Percentiles rank a stretch among this genome's conserved stretches.
phyloP scores from a whole-genome alignment of 2,113 vertebrate species.

The Ptychochromis oligacanthus region DNA sequence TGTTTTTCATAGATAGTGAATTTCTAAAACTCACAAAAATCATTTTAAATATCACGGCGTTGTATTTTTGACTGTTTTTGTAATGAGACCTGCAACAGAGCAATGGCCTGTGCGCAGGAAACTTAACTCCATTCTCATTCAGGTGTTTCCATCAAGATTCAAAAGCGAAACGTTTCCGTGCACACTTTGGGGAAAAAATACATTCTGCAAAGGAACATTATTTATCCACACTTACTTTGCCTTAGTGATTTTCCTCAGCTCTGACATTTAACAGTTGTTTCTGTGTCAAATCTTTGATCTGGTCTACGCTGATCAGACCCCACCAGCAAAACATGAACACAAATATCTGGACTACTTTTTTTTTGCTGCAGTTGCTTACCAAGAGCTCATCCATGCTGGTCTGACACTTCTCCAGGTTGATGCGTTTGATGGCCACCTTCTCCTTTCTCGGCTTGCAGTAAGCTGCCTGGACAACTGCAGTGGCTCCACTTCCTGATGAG shows the following conservation, averaged over 20 bases:
- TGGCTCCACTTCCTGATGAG: conserved; percentile 76
- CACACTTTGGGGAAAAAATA: neutral
- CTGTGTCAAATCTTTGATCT: neutral
- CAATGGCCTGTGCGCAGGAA: neutral
- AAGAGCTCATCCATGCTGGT: conserved; percentile 97
- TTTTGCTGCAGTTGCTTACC: conserved; percentile 76
- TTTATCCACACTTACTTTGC: neutral
- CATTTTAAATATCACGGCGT: neutral
- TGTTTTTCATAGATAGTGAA: neutral
- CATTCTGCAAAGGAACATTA: neutral
- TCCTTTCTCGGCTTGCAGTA: conserved; percentile 91
- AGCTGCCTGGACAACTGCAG: conserved; percentile 93
- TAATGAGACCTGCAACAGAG: neutral
- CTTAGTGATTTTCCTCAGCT: neutral
- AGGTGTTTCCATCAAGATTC: neutral
- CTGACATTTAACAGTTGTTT: neutral
- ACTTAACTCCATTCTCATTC: neutral
- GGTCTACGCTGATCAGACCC: neutral
- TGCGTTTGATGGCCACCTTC: conserved; percentile 95
- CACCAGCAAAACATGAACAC: neutral
- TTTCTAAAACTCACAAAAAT: no score
- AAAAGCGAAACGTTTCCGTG: neutral
- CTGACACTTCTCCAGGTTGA: conserved; percentile 97
- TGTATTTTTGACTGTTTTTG: neutral
- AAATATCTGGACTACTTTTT: conserved; percentile 8